phyloP scores from a whole-genome alignment of 2,888 invertebrate genomes.

The Eupithecia insigniata region DNA sequence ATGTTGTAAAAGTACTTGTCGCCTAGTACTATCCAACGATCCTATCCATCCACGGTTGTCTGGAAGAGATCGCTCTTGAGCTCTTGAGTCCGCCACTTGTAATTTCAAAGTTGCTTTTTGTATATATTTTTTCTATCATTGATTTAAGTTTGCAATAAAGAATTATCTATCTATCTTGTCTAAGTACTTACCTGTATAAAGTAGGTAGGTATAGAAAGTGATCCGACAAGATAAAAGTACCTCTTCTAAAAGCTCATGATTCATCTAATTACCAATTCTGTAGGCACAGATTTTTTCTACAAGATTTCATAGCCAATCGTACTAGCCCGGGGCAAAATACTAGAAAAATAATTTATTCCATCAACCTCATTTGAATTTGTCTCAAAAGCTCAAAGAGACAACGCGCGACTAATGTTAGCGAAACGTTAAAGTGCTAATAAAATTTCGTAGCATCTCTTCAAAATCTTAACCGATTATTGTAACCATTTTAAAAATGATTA shows the following conservation, averaged over 20 bases:
- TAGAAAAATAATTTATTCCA: slow-evolving; percentile 23
- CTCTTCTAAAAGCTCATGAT: slow-evolving; percentile 5
- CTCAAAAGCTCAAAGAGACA: slow-evolving; percentile 4
- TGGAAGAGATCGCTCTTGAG: no score
- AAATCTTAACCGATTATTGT: no score
- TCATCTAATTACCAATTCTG: slow-evolving; percentile 23
- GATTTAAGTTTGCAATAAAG: no score
- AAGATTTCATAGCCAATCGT: slow-evolving; percentile 3
- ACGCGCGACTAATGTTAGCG: not conserved
- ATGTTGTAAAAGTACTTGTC: not conserved
- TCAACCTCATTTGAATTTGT: slow-evolving; percentile 29
- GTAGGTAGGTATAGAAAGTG: slow-evolving; percentile 4
- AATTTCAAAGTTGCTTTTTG: no score
- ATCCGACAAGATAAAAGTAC: not conserved
- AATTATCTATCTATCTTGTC: no score
- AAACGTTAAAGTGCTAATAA: slow-evolving; percentile 1
- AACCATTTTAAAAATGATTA: no score
- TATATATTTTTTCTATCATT: no score
- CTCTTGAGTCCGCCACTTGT: no score
- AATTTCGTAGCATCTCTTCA: not conserved
- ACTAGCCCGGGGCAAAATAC: slow-evolving; percentile 14
- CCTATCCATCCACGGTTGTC: no score
- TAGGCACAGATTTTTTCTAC: slow-evolving; percentile 18
- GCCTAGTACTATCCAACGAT: no score
- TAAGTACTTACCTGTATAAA: not conserved